These are phyloP conservation scores for Ochropleura leucogaster DNA, from an alignment of 2,888 invertebrate species.

Conservation along the genomic window DNA sequence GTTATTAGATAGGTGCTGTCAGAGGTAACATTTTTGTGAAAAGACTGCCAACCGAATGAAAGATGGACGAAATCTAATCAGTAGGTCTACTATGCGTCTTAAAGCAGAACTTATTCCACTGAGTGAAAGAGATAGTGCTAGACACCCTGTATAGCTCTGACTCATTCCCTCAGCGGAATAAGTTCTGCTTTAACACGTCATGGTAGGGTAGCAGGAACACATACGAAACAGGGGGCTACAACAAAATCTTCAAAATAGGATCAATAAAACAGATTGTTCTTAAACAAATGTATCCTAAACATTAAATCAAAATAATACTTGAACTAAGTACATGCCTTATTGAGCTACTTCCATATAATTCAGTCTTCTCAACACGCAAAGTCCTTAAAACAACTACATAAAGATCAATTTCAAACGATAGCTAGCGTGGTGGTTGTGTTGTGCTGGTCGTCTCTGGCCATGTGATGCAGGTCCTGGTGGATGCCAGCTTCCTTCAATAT, in stretches of 20 bases:
- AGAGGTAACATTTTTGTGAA: background rate
- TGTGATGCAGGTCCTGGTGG: conserved; percentile 88
- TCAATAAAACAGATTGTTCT: background rate
- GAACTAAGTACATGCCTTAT: conserved; percentile 48
- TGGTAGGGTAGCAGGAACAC: too few relatives aligned
- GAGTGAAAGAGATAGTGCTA: too few relatives aligned
- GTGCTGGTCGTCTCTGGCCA: conserved; percentile 82
- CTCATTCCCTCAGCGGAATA: too few relatives aligned
- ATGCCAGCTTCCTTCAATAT: conserved; percentile 96
- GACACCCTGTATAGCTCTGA: too few relatives aligned
- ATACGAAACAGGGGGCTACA: background rate
- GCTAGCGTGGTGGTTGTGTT: conserved; percentile 91
- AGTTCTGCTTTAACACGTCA: too few relatives aligned
- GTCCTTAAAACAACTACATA: conserved; percentile 34
- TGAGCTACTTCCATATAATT: conserved; percentile 53
- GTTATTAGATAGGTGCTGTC: background rate
- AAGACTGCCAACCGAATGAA: background rate
- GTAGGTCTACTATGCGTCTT: too few relatives aligned
- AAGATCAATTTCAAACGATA: conserved; percentile 85
- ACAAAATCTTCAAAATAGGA: background rate
- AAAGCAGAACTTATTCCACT: too few relatives aligned
- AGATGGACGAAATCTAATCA: background rate
- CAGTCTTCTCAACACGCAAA: conserved; percentile 61
- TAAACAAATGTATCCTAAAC: conserved; percentile 11
- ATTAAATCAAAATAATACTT: conserved; percentile 45